A percentile compares a stretch with the other conserved stretches of the same genome.
Conservation (phyloP, 2,113 vertebrate genomes). For the Hippocampus zosterae region DNA sequence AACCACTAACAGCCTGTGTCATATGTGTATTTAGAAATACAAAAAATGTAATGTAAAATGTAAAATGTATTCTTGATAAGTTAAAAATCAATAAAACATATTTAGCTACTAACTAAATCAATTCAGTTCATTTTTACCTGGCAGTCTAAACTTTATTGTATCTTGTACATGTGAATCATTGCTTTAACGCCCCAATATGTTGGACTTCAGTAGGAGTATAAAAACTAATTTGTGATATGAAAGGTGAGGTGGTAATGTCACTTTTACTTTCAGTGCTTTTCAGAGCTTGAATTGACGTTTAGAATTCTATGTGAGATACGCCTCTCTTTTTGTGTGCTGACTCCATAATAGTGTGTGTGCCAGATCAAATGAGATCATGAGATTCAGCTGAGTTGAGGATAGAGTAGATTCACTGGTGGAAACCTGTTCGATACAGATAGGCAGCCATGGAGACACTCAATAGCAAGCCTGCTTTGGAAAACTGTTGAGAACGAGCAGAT, state of each 20-base stretch:
- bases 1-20: no score
- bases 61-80: no score
- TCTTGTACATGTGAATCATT: neutral
- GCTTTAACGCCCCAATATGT: neutral
- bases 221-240: neutral
- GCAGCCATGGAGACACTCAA: constrained; percentile 43
- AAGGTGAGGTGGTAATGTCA: neutral
- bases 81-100: no score
- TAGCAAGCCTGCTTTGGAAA: constrained; percentile 42
- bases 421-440: constrained; percentile 45
- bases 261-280: neutral
- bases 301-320: constrained; percentile 30
- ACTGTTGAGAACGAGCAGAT: constrained; percentile 49
- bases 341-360: constrained; percentile 40
- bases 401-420: constrained; percentile 52
- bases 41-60: no score
- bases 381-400: constrained; percentile 54
- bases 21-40: no score
- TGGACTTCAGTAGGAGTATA: neutral
- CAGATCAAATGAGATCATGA: constrained; percentile 45
- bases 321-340: constrained; percentile 40
- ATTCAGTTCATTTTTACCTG: neutral
- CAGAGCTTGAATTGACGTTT: constrained; percentile 12
- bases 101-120: neutral
- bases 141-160: neutral